Percentiles rank a stretch among this genome's conserved stretches.
These are phyloP conservation scores for Ormyrus labotus DNA, from an alignment of 2,888 invertebrate species.

Conservation along the genomic window DNA sequence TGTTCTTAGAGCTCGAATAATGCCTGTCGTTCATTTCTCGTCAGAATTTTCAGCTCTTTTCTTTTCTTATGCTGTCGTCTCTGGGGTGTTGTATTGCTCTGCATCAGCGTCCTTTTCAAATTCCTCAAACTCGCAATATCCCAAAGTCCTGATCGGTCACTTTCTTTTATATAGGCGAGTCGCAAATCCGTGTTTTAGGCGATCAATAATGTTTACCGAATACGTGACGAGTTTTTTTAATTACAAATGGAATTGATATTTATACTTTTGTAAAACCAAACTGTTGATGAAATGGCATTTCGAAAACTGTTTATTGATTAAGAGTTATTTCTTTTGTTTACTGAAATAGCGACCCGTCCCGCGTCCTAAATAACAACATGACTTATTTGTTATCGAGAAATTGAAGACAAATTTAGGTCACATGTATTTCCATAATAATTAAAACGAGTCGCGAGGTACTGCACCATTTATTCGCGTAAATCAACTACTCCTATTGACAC, in stretches of 20 bases:
- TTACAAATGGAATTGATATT: too few species aligned
- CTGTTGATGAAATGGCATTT: not conserved
- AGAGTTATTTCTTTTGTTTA: not conserved
- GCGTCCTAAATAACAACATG: too few species aligned
- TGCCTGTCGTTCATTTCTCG: not conserved
- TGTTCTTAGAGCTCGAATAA: not conserved
- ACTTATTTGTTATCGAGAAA: too few species aligned
- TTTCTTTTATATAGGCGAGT: not conserved
- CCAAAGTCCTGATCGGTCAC: not conserved
- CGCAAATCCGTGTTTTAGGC: too few species aligned
- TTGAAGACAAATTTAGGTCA: too few species aligned
- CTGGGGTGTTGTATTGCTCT: not conserved
- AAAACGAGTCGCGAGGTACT: not conserved
- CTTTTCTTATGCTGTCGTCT: not conserved
- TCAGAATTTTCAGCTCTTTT: not conserved
- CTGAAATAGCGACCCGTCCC: not conserved
- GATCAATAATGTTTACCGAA: too few species aligned
- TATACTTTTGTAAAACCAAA: not conserved
- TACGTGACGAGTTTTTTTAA: too few species aligned
- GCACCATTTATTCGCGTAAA: not conserved
- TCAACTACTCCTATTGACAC: too few species aligned
- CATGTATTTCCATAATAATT: too few species aligned
- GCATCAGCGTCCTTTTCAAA: conserved; percentile 26
- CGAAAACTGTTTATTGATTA: not conserved
- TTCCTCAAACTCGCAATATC: not conserved